Evolutionary conservation across 2,113 vertebrate species (phyloP).

Genomic region (Percopsis transmontana): DNA sequence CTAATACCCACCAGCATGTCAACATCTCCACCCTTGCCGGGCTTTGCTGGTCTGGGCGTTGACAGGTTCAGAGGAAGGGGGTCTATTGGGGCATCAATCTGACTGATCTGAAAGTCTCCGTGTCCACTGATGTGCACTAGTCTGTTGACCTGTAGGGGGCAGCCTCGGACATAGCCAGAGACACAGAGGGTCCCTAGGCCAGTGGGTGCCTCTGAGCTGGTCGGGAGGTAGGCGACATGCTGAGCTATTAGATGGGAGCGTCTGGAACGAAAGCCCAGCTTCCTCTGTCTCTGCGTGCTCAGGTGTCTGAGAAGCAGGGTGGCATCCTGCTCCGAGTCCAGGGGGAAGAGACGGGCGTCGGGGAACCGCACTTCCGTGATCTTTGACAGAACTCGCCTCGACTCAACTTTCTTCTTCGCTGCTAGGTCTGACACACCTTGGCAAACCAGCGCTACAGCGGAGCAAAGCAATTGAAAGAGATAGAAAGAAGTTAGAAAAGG

Average conservation of each 20-base stretch:
- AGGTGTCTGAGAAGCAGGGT: conserved; percentile 85
- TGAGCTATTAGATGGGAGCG: conserved; percentile 86
- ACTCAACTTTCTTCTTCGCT: conserved; percentile 86
- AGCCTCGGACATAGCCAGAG: conserved; percentile 90
- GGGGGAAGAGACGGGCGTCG: conserved; percentile 81
- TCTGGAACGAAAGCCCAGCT: conserved; percentile 85
- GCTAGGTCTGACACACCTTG: conserved; percentile 82
- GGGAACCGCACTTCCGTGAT: conserved; percentile 86
- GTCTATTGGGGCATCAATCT: conserved; percentile 88
- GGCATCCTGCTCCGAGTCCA: conserved; percentile 87
- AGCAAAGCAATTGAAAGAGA: conserved; percentile 9
- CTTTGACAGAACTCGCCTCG: conserved; percentile 82
- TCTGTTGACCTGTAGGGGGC: conserved; percentile 82
- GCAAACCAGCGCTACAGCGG: conserved; percentile 82
- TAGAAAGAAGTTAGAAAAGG: not conserved
- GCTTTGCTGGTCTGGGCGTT: conserved; percentile 65
- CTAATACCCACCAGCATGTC: conserved; percentile 77
- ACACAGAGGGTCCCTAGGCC: conserved; percentile 86
- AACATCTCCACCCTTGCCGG: conserved; percentile 72
- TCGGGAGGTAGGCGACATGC: conserved; percentile 79
- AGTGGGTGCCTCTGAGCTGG: conserved; percentile 53
- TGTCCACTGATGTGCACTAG: conserved; percentile 91
- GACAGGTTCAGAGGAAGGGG: conserved; percentile 82
- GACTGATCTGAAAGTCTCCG: conserved; percentile 93
- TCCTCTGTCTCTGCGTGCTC: conserved; percentile 86